Conservation (phyloP, 2,888 invertebrate species). For the Apodemia mormo region DNA sequence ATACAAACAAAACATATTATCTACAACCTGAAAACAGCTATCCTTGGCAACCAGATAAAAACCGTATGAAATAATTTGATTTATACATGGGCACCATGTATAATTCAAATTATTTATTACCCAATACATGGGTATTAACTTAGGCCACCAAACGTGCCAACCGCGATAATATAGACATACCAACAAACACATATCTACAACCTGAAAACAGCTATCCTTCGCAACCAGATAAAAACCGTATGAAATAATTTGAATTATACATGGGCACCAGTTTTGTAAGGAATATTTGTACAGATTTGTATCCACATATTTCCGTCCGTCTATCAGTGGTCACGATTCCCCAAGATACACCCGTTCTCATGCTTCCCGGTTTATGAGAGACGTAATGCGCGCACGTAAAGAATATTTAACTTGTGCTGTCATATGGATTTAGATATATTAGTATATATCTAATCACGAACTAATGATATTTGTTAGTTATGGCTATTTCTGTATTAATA, state of each 20-base stretch:
- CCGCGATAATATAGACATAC: too few species aligned
- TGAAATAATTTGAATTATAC: not conserved
- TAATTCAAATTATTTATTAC: too few species aligned
- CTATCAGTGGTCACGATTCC: constrained; percentile 46
- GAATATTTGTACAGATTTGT: constrained; percentile 26
- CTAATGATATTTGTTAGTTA: constrained; percentile 16
- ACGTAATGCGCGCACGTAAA: constrained; percentile 46
- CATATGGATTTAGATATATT: constrained; percentile 35
- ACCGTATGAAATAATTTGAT: not conserved
- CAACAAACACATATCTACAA: too few species aligned
- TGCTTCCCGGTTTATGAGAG: constrained; percentile 42
- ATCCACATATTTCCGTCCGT: constrained; percentile 36
- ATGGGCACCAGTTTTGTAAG: constrained; percentile 8
- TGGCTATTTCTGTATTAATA: not conserved
- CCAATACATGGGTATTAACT: too few species aligned
- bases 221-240: too few species aligned
- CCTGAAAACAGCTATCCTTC: too few species aligned
- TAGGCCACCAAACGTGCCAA: too few species aligned
- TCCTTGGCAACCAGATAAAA: too few species aligned
- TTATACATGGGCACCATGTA: too few species aligned
- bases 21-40: too few species aligned
- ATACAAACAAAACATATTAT: too few species aligned
- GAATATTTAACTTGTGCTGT: constrained; percentile 44
- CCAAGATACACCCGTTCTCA: constrained; percentile 40
- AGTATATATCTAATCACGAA: constrained; percentile 27